Evolutionary conservation across 35 echinoderm and acorn worm genomes (phyloP).

Genomic region (Acanthaster planci): DNA sequence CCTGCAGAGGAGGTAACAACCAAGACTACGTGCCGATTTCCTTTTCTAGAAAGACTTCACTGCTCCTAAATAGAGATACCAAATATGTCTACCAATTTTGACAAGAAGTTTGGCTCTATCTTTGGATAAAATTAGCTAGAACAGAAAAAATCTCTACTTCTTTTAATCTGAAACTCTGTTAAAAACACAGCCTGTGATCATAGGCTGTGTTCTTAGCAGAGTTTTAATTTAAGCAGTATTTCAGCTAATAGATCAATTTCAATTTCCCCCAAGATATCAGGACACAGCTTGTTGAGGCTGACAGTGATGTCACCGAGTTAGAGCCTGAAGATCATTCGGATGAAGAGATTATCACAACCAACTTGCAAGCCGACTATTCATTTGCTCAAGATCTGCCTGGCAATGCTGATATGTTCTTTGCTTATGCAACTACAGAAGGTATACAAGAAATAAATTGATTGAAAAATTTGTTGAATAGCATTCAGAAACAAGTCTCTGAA

Average conservation of each 20-base stretch:
- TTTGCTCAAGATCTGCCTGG: constrained; percentile 34
- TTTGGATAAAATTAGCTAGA: no score
- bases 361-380: constrained; percentile 2
- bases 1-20: constrained; percentile 32
- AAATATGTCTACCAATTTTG: background rate
- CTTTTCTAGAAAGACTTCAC: background rate
- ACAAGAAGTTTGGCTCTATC: background rate
- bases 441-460: background rate
- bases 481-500: background rate
- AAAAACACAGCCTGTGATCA: no score
- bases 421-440: constrained; percentile 38
- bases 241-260: background rate
- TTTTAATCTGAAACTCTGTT: background rate
- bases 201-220: no score
- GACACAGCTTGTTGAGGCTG: background rate
- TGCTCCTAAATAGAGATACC: no score
- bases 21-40: background rate
- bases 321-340: background rate
- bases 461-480: background rate
- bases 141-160: background rate
- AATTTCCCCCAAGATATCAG: background rate
- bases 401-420: constrained; percentile 40
- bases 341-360: background rate
- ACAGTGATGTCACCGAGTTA: background rate
- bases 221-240: background rate